These are phyloP conservation scores for Adineta ricciae DNA, from an alignment of 2,888 invertebrate species.

Conservation along the genomic window DNA sequence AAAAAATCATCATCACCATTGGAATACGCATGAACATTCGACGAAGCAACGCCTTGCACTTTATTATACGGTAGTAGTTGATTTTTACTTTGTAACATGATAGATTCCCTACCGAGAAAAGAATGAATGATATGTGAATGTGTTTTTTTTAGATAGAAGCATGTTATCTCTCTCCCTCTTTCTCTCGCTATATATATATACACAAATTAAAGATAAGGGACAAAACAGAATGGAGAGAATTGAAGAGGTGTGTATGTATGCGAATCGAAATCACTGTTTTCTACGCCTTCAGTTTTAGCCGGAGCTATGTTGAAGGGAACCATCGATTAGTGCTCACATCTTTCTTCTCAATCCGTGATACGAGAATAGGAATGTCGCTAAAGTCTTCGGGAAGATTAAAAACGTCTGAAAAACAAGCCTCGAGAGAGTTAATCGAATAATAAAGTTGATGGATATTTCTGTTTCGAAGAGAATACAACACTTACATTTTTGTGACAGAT, in stretches of 20 bases:
- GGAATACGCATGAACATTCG: neutral
- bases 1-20: constrained; percentile 16
- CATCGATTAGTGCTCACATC: neutral
- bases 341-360: neutral
- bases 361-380: too few species aligned
- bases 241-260: neutral
- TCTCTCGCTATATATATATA: too few species aligned
- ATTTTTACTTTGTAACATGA: neutral
- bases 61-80: neutral
- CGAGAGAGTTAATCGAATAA: neutral
- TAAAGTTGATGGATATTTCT: too few species aligned
- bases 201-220: neutral
- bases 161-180: neutral
- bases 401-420: neutral
- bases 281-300: too few species aligned
- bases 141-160: neutral
- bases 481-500: neutral
- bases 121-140: neutral
- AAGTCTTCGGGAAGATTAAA: neutral
- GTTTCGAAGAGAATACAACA: neutral
- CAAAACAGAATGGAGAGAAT: neutral
- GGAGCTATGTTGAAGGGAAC: too few species aligned
- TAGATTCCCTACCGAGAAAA: neutral
- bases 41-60: neutral
- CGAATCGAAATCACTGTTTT: neutral